phyloP scores from a whole-genome alignment of 1,140 invertebrate genomes.

The Homalodisca vitripennis region DNA sequence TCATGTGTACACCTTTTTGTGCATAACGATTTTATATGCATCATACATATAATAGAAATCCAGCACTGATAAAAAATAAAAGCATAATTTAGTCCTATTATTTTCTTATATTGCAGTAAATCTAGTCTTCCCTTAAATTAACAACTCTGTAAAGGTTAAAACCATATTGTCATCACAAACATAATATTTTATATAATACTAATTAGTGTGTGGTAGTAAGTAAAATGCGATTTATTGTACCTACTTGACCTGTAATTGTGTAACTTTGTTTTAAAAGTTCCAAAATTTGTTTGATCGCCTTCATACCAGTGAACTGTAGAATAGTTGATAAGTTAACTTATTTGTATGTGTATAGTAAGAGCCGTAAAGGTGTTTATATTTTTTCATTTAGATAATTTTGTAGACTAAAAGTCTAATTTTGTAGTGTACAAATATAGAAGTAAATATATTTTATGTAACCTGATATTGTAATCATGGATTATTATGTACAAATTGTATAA shows the following conservation, averaged over 20 bases:
- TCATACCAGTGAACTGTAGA: constrained; percentile 1
- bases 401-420: not conserved
- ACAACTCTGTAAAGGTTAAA: not conserved
- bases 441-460: constrained; percentile 6
- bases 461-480: not conserved
- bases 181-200: not conserved
- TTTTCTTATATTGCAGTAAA: too few relatives aligned
- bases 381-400: constrained; percentile 18
- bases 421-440: not conserved
- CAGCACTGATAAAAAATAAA: too few relatives aligned
- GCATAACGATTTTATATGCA: too few relatives aligned
- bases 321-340: too few relatives aligned
- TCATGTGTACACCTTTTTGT: too few relatives aligned
- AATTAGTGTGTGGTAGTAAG: not conserved
- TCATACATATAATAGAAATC: too few relatives aligned
- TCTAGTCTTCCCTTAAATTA: constrained; percentile 2
- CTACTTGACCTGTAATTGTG: too few relatives aligned
- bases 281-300: not conserved
- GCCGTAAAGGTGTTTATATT: constrained; percentile 10
- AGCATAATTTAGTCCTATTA: too few relatives aligned
- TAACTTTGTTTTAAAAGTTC: constrained; percentile 15
- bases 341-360: not conserved
- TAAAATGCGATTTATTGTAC: not conserved
- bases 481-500: too few relatives aligned
- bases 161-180: not conserved